Evolutionary conservation across 2,113 vertebrate species (phyloP), one percentile per base, ranked within the genome.

Genomic region (Origma solitaria): DNA sequence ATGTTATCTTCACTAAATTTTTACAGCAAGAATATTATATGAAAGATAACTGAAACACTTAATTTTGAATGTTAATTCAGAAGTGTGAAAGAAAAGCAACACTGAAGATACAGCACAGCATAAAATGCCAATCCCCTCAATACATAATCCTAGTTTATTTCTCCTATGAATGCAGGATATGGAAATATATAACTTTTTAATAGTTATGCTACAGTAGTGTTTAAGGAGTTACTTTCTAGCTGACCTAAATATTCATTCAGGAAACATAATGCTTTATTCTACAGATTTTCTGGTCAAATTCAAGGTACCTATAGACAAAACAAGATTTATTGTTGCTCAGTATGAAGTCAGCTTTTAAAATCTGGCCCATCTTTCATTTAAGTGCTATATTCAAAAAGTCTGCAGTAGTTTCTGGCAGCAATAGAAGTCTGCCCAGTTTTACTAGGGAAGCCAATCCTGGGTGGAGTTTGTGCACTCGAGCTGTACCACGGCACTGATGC

Each of bases 231-330:
- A 56, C 12, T 71, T 81, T 16, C 47, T 1, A 86, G 37, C 5
- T 10, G 10, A 92, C 19, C 68, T 66, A n/a, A 38, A 35, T 23
- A 49, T 58, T 70, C 49, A 24, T 89, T 57, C 35, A 64, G 15
- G 9, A 69, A 51, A 42, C 9, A 18, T 3, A 57, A 45, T 5
- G 25, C 19, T 57, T 77, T 27, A 40, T 23, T 84, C 54, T 30
- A n/a, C 24, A 49, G 13, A 24, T 13, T 51, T n/a, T 73, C 38
- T 38, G 19, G 31, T 68, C 0, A 0, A 78, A 68, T 31, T 62
- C 3, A 0, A 61, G 15, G 13, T n/a, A 70, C 0, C 0, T 21
- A 16, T 5, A 81, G 37, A 45, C 10, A 54, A 38, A 81, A 28
- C 7, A 79, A n/a, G 4, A 40, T 16, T 47, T 19, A 78, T 21